Conservation (phyloP, 2,113 vertebrate species). For the Ibidorhyncha struthersii region DNA sequence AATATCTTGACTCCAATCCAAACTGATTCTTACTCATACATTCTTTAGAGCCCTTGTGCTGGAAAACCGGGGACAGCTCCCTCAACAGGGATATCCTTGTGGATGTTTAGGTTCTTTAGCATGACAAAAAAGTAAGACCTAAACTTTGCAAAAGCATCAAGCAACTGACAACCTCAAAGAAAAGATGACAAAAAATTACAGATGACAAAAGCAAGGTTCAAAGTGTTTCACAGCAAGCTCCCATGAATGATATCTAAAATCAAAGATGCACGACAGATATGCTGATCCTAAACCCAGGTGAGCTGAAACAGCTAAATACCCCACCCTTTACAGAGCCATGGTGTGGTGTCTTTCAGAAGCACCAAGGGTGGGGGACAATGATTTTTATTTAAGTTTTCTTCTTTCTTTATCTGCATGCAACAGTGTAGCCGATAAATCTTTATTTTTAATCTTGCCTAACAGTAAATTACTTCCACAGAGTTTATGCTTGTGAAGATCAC, state of each 20-base stretch:
- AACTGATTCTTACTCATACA: background rate
- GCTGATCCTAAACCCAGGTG: background rate
- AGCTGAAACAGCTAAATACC: background rate
- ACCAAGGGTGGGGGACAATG: rapidly evolving
- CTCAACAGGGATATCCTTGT: background rate
- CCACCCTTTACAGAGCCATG: background rate
- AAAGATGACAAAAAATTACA: background rate
- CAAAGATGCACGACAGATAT: background rate
- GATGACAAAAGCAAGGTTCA: background rate
- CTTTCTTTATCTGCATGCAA: background rate
- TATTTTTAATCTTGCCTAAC: background rate
- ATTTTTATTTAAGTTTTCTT: background rate
- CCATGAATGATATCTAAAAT: background rate
- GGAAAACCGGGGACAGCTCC: background rate
- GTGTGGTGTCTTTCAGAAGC: background rate
- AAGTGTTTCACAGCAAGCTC: background rate
- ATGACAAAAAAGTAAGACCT: background rate
- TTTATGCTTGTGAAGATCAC: background rate
- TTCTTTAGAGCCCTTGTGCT: background rate
- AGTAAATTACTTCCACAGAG: background rate
- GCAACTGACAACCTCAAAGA: background rate
- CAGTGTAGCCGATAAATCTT: background rate
- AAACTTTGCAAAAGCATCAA: background rate
- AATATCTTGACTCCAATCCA: background rate
- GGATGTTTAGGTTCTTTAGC: background rate